Conservation (phyloP, 2,113 vertebrate genomes). For the Zeus faber region DNA sequence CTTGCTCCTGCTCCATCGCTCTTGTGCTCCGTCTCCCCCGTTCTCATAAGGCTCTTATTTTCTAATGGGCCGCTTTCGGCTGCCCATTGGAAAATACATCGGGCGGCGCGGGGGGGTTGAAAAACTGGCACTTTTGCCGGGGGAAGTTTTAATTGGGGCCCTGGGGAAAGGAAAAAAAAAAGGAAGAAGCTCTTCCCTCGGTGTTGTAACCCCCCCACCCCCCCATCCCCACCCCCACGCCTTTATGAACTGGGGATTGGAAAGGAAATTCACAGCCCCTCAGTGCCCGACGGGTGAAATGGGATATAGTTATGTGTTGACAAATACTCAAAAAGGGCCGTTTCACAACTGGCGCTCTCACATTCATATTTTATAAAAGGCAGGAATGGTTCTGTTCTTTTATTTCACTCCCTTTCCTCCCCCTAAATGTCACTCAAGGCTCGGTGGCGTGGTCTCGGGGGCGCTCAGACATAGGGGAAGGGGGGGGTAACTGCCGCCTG, state of each 20-base stretch:
- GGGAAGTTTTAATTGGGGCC: conserved; percentile 77
- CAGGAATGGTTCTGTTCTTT: neutral
- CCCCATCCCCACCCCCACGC: too few relatives aligned
- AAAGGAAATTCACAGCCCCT: conserved; percentile 55
- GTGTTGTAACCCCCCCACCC: too few relatives aligned
- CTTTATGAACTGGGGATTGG: too few relatives aligned
- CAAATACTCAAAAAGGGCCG: conserved; percentile 42
- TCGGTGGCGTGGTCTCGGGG: conserved; percentile 19
- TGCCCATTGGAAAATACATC: conserved; percentile 4
- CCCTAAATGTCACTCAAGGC: conserved; percentile 40
- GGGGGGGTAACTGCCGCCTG: conserved; percentile 21
- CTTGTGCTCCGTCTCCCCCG: conserved; percentile 11
- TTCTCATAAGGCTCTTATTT: conserved; percentile 33
- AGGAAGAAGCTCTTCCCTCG: conserved; percentile 36
- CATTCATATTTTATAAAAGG: conserved; percentile 47
- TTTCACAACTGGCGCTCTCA: conserved; percentile 22
- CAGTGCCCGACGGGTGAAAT: conserved; percentile 50
- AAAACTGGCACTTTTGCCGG: conserved; percentile 66
- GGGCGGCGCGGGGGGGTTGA: conserved; percentile 48
- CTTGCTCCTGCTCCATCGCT: neutral
- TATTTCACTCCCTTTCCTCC: conserved; percentile 17
- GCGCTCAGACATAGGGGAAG: conserved; percentile 31
- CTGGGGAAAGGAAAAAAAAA: conserved; percentile 47
- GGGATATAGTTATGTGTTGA: conserved; percentile 51
- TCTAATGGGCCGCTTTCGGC: neutral